phyloP scores from a whole-genome alignment of 2,888 invertebrate genomes.

The Phrixothrix hirtus region DNA sequence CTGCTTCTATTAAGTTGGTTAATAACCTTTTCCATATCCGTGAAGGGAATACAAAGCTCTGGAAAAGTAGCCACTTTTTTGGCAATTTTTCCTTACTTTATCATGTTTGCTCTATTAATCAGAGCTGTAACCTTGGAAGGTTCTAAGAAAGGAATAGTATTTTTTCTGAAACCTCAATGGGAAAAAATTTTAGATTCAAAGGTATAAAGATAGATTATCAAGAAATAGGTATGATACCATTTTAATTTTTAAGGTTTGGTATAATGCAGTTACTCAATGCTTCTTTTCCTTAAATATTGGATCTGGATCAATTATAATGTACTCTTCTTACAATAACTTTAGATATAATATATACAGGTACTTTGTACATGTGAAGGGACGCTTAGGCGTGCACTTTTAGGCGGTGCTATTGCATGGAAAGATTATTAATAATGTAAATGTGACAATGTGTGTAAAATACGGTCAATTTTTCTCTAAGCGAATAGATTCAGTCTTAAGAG shows the following conservation, averaged over 20 bases:
- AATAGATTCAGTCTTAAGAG: too few relatives aligned
- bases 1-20: conserved; percentile 71
- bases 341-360: background rate
- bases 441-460: too few relatives aligned
- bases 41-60: conserved; percentile 75
- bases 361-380: too few relatives aligned
- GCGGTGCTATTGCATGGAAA: too few relatives aligned
- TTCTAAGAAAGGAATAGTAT: conserved; percentile 74
- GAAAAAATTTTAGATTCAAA: background rate
- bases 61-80: conserved; percentile 87
- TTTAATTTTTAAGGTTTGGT: conserved; percentile 65
- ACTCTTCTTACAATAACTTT: background rate
- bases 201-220: background rate
- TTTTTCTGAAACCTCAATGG: conserved; percentile 70
- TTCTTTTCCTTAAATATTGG: conserved; percentile 78
- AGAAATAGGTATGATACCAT: background rate
- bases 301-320: conserved; percentile 63
- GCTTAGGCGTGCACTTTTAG: too few relatives aligned
- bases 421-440: too few relatives aligned
- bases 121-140: conserved; percentile 69
- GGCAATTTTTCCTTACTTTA: conserved; percentile 81
- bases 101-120: conserved; percentile 75
- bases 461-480: too few relatives aligned
- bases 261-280: conserved; percentile 77
- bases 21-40: conserved; percentile 68